Evolutionary conservation across 2,797 vertebrate species (phyloP).

Genomic region (Argya squamiceps): DNA sequence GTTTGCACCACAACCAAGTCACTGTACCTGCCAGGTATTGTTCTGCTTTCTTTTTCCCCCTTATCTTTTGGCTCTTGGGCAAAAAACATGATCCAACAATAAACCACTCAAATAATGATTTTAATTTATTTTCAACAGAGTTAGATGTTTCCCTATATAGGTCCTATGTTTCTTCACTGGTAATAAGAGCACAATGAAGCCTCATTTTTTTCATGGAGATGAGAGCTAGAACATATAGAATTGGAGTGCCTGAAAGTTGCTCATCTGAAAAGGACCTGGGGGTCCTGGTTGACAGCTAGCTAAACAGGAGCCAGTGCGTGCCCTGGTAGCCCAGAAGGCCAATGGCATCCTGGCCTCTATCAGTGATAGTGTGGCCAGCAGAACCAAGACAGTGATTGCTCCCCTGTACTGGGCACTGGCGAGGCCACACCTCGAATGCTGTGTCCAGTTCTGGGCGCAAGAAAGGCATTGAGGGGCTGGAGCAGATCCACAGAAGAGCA

Average conservation of each 20-base stretch:
- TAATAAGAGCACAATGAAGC: neutral
- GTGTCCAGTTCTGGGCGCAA: neutral
- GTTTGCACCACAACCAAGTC: neutral
- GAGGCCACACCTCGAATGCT: neutral
- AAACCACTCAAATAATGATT: neutral
- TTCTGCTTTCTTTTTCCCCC: neutral
- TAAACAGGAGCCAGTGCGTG: neutral
- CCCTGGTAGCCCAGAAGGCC: neutral
- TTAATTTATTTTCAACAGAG: neutral
- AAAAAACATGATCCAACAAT: neutral
- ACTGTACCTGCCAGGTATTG: neutral
- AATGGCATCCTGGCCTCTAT: neutral
- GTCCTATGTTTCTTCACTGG: neutral
- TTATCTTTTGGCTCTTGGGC: neutral
- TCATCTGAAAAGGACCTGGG: neutral
- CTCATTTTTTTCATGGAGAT: neutral
- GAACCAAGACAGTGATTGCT: neutral
- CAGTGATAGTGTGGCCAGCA: neutral
- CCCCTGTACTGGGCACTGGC: accelerated
- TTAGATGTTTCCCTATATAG: neutral
- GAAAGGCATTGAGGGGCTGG: neutral
- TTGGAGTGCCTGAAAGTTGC: neutral
- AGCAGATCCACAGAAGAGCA: neutral
- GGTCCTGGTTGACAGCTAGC: neutral
- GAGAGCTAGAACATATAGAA: neutral